These are phyloP conservation scores for Pipistrellus nathusii DNA, from an alignment of 2,797 vertebrate species.

Conservation along the genomic window DNA sequence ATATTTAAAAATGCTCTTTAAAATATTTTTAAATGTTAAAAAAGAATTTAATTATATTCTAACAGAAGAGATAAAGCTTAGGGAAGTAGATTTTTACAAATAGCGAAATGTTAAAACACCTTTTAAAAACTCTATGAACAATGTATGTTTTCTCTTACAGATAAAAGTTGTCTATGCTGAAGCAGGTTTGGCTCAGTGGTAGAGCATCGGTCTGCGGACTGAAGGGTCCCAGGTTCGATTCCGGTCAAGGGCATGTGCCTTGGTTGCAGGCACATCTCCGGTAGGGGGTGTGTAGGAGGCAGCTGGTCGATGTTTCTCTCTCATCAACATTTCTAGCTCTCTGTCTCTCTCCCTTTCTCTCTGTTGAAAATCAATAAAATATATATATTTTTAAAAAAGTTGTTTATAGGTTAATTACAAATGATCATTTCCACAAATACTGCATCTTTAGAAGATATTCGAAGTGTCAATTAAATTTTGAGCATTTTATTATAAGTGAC, in stretches of 20 bases:
- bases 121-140: neutral
- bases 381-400: neutral
- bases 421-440: neutral
- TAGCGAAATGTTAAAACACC: neutral
- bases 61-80: neutral
- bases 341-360: too few species aligned
- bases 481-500: neutral
- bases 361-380: too few species aligned
- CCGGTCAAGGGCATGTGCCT: too few species aligned
- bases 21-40: slow-evolving; percentile 28
- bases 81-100: neutral
- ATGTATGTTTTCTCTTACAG: neutral
- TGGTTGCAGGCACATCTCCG: too few species aligned
- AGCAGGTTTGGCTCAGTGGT: too few species aligned
- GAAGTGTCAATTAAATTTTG: neutral
- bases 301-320: too few species aligned
- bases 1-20: neutral
- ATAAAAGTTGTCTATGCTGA: neutral
- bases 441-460: neutral
- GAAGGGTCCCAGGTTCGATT: too few species aligned
- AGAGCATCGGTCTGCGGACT: too few species aligned
- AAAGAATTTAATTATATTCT: neutral
- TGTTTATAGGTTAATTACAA: neutral
- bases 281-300: too few species aligned
- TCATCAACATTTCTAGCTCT: too few species aligned